Evolutionary conservation across 92 coral and sea anemone genomes (phyloP), one percentile per base, ranked within the genome.

Genomic region (Heteractis magnifica): DNA sequence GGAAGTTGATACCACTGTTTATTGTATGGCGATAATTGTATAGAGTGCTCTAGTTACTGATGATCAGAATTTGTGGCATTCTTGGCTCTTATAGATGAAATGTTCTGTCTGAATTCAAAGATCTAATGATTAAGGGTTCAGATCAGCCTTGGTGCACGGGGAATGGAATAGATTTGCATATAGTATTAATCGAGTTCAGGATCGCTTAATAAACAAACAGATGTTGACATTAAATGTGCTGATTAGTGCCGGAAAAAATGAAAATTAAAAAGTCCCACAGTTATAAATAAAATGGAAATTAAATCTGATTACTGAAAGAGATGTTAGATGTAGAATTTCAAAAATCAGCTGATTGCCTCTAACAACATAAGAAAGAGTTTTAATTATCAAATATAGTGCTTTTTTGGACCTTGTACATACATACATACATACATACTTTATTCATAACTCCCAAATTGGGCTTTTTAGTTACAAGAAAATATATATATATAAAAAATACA

Each of bases 121-220:
- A 58, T 79, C 82, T 64, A 79, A 79, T 5, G 55, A 79, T 60
- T 9, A 34, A 51, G 10, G 3, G 55, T 16, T 64, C 71, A 6
- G 82, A 79, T 34, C 19, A 52, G 52, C 74, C 83, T 64, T 81
- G 78, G 78, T 71, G 78, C 12, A 72, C 70, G 13, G 21, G 79
- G 72, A 72, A 72, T 56, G 71, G 78, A 15, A 18, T 5, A 6
- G 16, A 4, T 64, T 34, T 21, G 23, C 59, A 80, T 65, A 62
- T 48, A 14, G 44, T 34, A 34, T 34, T 34, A 34, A 14, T 48
- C 16, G 48, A 34, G 83, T 10, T 59, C 41, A 76, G 51, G 12
- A 15, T n/a, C 26, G 18, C 14, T 23, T 51, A 76, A 41, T 44
- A 73, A 73, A 73, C 72, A 79, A 12, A 21, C 82, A 41, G 83